Percentiles rank a stretch among this genome's conserved stretches.
phyloP scores from a whole-genome alignment of 1,140 invertebrate genomes.

The Drosophila sp. region DNA sequence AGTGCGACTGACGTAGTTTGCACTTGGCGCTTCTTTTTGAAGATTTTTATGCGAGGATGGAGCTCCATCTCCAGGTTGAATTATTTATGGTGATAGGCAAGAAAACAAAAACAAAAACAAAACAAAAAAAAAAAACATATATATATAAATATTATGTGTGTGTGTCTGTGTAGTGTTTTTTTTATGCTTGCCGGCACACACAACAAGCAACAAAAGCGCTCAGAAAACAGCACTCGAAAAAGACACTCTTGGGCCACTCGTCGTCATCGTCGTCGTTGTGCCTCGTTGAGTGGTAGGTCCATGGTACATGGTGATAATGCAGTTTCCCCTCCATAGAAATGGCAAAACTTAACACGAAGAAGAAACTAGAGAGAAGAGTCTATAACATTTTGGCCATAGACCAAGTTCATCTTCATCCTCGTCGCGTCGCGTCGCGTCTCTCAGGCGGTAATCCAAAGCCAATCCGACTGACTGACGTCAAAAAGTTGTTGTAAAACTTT shows the following conservation, averaged over 20 bases:
- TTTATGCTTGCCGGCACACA: constrained; percentile 60
- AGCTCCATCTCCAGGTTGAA: constrained; percentile 54
- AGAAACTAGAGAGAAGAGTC: constrained; percentile 12
- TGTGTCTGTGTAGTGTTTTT: constrained; percentile 30
- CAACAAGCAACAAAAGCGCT: constrained; percentile 67
- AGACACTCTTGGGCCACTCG: constrained; percentile 73
- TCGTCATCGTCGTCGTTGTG: constrained; percentile 26
- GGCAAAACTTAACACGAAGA: constrained; percentile 26
- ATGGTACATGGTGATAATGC: constrained; percentile 70
- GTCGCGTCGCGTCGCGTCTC: neutral
- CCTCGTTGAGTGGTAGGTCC: constrained; percentile 49
- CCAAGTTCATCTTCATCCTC: constrained; percentile 13
- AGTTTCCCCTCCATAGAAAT: constrained; percentile 46
- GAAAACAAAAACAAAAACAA: constrained; percentile 12
- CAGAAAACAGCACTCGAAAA: constrained; percentile 69
- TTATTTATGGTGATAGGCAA: constrained; percentile 82
- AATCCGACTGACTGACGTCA: constrained; percentile 53
- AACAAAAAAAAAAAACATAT: constrained; percentile 44
- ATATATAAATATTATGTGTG: constrained; percentile 28
- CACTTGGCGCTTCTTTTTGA: constrained; percentile 81
- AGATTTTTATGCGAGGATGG: constrained; percentile 56
- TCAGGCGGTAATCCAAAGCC: constrained; percentile 27
- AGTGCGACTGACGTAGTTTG: constrained; percentile 68
- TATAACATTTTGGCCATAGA: constrained; percentile 26
- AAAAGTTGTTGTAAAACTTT: constrained; percentile 56